These are phyloP conservation scores for Sebastolobus altivelis DNA, from an alignment of 2,797 vertebrate species.

Conservation along the genomic window DNA sequence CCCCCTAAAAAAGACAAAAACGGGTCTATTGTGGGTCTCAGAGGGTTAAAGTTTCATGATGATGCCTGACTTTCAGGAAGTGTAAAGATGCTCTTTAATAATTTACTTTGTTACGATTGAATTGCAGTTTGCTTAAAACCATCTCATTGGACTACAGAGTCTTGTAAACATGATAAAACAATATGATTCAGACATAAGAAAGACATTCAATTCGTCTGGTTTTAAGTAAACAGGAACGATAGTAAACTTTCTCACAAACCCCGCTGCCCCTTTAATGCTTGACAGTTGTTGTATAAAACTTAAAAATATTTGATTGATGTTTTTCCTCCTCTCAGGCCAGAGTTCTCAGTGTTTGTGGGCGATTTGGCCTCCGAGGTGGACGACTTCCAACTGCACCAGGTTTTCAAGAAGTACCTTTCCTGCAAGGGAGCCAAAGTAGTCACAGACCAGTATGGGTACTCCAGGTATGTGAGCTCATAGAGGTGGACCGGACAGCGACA, in stretches of 20 bases:
- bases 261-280: background rate
- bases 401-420: constrained; percentile 93
- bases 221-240: background rate
- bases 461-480: constrained; percentile 83
- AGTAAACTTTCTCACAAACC: background rate
- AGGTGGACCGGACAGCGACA: background rate
- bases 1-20: too few species aligned
- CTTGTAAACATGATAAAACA: too few species aligned
- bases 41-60: too few species aligned
- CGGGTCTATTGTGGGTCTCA: too few species aligned
- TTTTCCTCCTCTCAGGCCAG: constrained; percentile 79
- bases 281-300: background rate
- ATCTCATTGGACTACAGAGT: too few species aligned
- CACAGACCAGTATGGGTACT: constrained; percentile 92
- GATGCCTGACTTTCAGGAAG: too few species aligned
- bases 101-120: too few species aligned
- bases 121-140: too few species aligned
- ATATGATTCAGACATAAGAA: background rate
- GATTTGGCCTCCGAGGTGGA: constrained; percentile 93
- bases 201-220: background rate
- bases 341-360: constrained; percentile 95
- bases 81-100: too few species aligned
- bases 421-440: constrained; percentile 95
- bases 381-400: constrained; percentile 93
- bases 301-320: background rate